Evolutionary conservation across 2,888 invertebrate species (phyloP).

Genomic region (Sphaerophoria taeniata): DNA sequence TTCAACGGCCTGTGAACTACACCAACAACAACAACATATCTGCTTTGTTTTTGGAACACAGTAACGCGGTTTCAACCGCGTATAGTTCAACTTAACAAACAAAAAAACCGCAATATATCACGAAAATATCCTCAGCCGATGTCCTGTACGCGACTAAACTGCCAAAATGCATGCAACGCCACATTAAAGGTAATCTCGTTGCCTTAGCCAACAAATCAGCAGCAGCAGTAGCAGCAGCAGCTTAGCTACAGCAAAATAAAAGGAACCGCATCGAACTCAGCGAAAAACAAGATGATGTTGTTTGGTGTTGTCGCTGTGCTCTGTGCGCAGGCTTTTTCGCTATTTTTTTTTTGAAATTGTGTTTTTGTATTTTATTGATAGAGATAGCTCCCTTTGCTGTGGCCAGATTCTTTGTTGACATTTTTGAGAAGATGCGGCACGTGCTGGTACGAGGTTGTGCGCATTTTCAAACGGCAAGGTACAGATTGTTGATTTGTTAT

Average conservation of each 20-base stretch:
- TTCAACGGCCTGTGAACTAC: not conserved
- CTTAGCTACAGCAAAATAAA: slow-evolving; percentile 15
- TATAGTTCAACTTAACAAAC: no score
- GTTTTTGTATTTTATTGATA: no score
- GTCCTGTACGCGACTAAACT: slow-evolving; percentile 81
- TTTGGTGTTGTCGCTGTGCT: no score
- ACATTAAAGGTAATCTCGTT: slow-evolving; percentile 43
- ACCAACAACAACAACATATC: slow-evolving; percentile 1
- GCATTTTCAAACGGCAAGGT: slow-evolving; percentile 64
- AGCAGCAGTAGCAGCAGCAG: slow-evolving; percentile 18
- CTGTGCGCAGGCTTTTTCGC: slow-evolving; percentile 63
- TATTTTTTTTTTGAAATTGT: no score
- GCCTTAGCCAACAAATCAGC: not conserved
- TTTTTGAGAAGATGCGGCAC: slow-evolving; percentile 50
- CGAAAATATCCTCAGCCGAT: slow-evolving; percentile 73
- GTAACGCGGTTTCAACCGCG: slow-evolving; percentile 30
- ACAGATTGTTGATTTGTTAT: slow-evolving; percentile 62
- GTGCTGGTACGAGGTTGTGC: slow-evolving; percentile 38
- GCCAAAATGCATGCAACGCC: slow-evolving; percentile 63
- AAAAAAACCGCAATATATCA: slow-evolving; percentile 14
- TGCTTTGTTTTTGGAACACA: slow-evolving; percentile 30
- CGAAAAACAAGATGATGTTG: slow-evolving; percentile 50
- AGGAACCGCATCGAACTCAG: slow-evolving; percentile 67
- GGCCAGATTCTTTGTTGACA: slow-evolving; percentile 66
- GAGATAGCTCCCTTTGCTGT: slow-evolving; percentile 21